A percentile compares a stretch with the other conserved stretches of the same genome.
phyloP scores from a whole-genome alignment of 2,888 invertebrate genomes.

The Horisme vitalbata region DNA sequence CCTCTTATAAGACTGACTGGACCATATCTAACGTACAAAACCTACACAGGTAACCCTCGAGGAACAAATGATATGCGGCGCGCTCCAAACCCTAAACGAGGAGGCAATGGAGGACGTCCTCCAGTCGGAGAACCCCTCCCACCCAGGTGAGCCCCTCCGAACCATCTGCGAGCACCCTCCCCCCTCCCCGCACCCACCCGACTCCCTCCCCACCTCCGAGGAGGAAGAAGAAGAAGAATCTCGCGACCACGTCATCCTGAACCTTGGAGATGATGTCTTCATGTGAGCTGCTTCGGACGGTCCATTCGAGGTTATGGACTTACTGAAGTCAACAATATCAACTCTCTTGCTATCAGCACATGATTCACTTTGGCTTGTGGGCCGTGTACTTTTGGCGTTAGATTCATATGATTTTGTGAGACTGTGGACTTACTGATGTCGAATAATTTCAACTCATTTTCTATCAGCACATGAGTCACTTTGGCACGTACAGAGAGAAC shows the following conservation, averaged over 20 bases:
- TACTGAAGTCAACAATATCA: too few species aligned
- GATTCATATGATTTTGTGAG: too few species aligned
- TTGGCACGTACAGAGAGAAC: too few species aligned
- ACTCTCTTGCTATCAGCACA: too few species aligned
- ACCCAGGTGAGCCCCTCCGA: slow-evolving; percentile 78
- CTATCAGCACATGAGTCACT: too few species aligned
- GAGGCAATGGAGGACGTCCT: slow-evolving; percentile 96
- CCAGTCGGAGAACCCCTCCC: slow-evolving; percentile 85
- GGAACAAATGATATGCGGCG: slow-evolving; percentile 97
- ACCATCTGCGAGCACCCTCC: slow-evolving; percentile 60
- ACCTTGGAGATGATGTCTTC: slow-evolving; percentile 63
- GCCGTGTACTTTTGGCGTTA: not conserved
- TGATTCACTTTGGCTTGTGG: too few species aligned
- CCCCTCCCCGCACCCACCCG: slow-evolving; percentile 36
- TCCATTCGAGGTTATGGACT: not conserved
- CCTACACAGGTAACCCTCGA: slow-evolving; percentile 92
- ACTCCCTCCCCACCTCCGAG: slow-evolving; percentile 29
- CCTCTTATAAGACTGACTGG: too few species aligned
- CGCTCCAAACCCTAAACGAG: slow-evolving; percentile 95
- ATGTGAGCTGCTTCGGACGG: slow-evolving; percentile 34
- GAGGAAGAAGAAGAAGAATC: slow-evolving; percentile 20
- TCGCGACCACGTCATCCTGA: slow-evolving; percentile 55
- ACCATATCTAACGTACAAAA: not conserved
- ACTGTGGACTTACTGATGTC: too few species aligned
- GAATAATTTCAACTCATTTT: too few species aligned